phyloP scores from a whole-genome alignment of 2,113 vertebrate genomes.

The Rafetus swinhoei region DNA sequence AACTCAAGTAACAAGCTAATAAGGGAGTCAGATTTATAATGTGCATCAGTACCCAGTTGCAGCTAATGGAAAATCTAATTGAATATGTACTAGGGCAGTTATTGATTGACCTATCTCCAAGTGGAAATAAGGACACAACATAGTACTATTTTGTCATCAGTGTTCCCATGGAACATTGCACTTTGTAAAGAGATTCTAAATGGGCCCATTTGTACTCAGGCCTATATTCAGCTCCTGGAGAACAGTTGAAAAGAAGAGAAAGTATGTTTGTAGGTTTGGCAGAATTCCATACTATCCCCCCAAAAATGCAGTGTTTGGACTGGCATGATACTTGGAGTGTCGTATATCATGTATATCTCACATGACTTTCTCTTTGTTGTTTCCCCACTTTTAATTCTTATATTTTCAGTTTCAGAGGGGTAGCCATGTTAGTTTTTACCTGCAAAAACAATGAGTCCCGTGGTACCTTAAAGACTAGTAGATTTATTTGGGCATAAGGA shows the following conservation, averaged over 20 bases:
- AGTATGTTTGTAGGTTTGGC: not conserved
- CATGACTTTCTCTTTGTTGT: not conserved
- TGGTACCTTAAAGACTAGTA: no score
- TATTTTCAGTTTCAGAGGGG: not conserved
- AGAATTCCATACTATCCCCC: not conserved
- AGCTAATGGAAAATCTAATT: not conserved
- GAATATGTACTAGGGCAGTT: not conserved
- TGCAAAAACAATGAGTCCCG: no score
- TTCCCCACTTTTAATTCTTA: not conserved
- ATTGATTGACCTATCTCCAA: not conserved
- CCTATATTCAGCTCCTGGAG: not conserved
- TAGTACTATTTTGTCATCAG: not conserved
- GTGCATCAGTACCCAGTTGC: not conserved
- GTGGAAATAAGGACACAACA: not conserved
- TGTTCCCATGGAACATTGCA: not conserved
- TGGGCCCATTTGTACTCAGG: not conserved
- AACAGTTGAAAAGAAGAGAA: not conserved
- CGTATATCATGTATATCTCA: not conserved
- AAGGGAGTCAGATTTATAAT: not conserved
- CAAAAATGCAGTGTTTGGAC: not conserved
- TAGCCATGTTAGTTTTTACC: no score
- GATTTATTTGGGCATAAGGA: no score
- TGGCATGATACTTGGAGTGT: not conserved
- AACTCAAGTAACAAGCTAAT: not conserved
- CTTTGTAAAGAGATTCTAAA: not conserved